Base-by-base conservation (phyloP, 2,113 vertebrate species). In the Acanthisitta chloris region DNA sequence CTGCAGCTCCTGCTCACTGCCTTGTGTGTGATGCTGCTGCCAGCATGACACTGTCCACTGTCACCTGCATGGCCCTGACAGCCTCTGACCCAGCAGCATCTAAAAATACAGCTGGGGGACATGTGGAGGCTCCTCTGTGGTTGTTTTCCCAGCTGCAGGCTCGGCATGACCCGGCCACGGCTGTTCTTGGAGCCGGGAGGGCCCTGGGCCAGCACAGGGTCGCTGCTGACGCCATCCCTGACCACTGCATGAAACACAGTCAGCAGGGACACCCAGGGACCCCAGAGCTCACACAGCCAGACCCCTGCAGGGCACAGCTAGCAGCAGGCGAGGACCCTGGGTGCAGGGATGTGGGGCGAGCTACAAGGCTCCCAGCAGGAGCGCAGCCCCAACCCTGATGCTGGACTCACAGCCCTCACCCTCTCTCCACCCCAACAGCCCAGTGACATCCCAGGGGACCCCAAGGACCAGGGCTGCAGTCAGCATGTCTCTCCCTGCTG, bases 131-230 rank as follows among this genome's bases (percentile, higher is more conserved):
- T 70, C 26, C 33, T 82, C 45, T 1, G 5, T 5, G 0, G 18
- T 33, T 90, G 59, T 93, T 96, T 96, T 95, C 31, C 52, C 95
- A 96, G 97, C 95, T 95, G 95, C 58, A 40, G 89, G 45, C 42
- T 45, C 24, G 0, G 43, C 2, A 2, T 70, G 86, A 80, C 91
- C 84, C 6, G 3, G 81, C 43, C 48, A 57, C 5, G 0, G 62
- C 74, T 85, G 66, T 23, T 59, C n/a, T 64, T 28, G 36, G 71
- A 55, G 69, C 69, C 3, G 4, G 21, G 49, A 51, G 38, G 59
- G 81, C 87, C 62, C 77, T 16, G 26, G 2, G 46, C 54, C 96
- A 87, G 52, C 3, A 0, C 4, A 1, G 51, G 78, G 91, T 85
- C 46, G 2, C 29, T 36, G 79, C 94, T 93, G 96, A 88, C 52